Percentiles rank a stretch among this genome's conserved stretches.
Evolutionary conservation across 1,140 invertebrate species (phyloP).

Genomic region (Maniola jurtina): DNA sequence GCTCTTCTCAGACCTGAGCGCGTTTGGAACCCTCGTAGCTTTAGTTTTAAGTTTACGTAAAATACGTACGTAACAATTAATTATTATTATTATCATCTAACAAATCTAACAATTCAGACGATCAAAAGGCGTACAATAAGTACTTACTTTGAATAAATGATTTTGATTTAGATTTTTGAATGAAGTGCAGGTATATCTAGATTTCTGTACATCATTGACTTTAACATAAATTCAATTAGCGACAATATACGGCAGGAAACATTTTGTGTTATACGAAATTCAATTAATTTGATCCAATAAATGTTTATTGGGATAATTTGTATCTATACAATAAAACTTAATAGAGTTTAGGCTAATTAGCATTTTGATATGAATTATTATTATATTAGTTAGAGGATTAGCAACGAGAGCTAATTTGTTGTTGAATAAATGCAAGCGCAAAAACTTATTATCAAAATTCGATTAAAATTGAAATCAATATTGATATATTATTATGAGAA

Average conservation of each 20-base stretch:
- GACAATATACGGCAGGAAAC: slow-evolving; percentile 18
- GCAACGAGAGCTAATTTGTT: not conserved
- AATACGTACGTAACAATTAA: too few relatives aligned
- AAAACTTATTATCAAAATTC: not conserved
- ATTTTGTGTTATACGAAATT: slow-evolving; percentile 17
- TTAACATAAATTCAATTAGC: slow-evolving; percentile 31
- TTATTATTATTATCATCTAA: too few relatives aligned
- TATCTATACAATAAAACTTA: slow-evolving; percentile 2
- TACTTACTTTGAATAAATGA: too few relatives aligned
- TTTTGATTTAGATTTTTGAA: too few relatives aligned
- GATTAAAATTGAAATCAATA: too few relatives aligned
- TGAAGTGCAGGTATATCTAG: not conserved
- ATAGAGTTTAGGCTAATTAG: not conserved
- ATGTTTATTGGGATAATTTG: slow-evolving; percentile 3
- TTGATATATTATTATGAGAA: too few relatives aligned
- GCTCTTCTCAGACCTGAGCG: too few relatives aligned
- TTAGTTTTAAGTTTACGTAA: too few relatives aligned
- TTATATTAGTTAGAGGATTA: slow-evolving; percentile 5
- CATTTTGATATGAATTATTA: not conserved
- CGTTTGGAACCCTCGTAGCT: too few relatives aligned
- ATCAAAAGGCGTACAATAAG: too few relatives aligned
- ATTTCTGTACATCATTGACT: not conserved
- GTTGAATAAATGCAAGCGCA: not conserved
- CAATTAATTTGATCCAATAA: slow-evolving; percentile 20
- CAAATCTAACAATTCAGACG: too few relatives aligned